Base-by-base conservation (phyloP, 2,797 vertebrate genomes). In the Paramormyrops hopkinsi region DNA sequence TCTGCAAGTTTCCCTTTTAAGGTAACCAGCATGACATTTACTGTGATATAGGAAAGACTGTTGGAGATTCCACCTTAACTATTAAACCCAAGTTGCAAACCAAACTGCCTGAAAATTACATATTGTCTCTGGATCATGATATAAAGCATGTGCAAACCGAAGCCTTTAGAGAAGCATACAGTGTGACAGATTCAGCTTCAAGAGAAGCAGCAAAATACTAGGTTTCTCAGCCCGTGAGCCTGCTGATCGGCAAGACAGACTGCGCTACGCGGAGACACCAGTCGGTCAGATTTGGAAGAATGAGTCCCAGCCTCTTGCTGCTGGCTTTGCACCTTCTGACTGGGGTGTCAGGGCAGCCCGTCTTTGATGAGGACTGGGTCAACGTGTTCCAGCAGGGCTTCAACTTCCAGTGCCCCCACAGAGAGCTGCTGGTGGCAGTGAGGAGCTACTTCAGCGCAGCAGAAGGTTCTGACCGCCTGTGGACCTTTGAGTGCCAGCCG, bases 351-450 rank as follows among this genome's bases (percentile, higher is more conserved):
- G 89, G 93, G 89, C 95, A 95, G 94, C 86, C 92, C 0, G 92
- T 95, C 22, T 51, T 95, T 2, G 97, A 98, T 65, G 97, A 97
- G 85, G 94, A 89, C 22, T 99, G 97, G 97, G 95, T 95, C 93
- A 99, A 99, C 6, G 93, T 95, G 54, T 97, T 97, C 92, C 96
- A 98, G 0, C 98, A 99, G 93, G 96, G 98, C 89, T 99, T 99
- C 94, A 99, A 97, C 95, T 99, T 97, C 93, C 99, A 99, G 93
- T 99, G 99, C 90, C 96, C 97, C 0, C 98, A 97, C 0, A 98
- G 98, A 4, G 97, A 99, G 94, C 97, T 96, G 3, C 93, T 99
- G 0, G 97, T 99, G 92, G 98, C 98, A 0, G 46, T 96, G 92
- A 95, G 97, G 90, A 99, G 98, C 92, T 97, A 96, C 93, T 99